Evolutionary conservation across 2,888 invertebrate genomes (phyloP), one percentile per base, ranked within the genome.

Genomic region (Melitaea athalia): DNA sequence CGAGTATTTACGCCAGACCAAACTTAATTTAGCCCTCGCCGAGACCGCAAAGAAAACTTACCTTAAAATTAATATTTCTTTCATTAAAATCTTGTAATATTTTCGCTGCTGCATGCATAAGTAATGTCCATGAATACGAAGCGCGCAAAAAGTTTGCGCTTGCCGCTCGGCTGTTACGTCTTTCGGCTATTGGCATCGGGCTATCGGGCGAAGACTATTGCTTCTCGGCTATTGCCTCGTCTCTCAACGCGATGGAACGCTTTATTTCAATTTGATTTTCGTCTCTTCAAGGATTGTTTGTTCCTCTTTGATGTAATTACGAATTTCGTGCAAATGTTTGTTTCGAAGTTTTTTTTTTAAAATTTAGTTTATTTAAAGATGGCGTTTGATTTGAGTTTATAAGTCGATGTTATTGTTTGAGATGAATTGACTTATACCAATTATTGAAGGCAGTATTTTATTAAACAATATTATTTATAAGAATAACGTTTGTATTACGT

Each of bases 61-160:
- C 90, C 87, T 85, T 83, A 85, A 92, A 93, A 92, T 92, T 93
- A 93, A 92, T 92, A 93, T 93, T 93, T 93, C 93, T 93, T 93
- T 93, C 93, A 93, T 93, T 93, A 93, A 93, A 92, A 92, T 87
- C 91, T 92, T 93, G 93, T 93, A 93, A 93, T 93, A 92, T 93
- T 93, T 93, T 89, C 89, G 83, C 87, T 89, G 92, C 93, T 93
- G 93, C 91, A 93, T 93, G 93, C 93, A 93, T 93, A 93, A 93
- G 92, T 93, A 93, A 93, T 93, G 82, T 82, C 85, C 76, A 87
- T 92, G 93, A 93, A 93, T 93, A 92, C 89, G 87, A 84, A 82
- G 85, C 85, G 85, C 83, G 89, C 88, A 91, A 91, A 24, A 92
- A 77, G 63, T 64, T 64, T 43, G 67, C 62, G 66, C 45, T 53